Base-by-base conservation (phyloP, 2,113 vertebrate genomes). In the Myxocyprinus asiaticus region DNA sequence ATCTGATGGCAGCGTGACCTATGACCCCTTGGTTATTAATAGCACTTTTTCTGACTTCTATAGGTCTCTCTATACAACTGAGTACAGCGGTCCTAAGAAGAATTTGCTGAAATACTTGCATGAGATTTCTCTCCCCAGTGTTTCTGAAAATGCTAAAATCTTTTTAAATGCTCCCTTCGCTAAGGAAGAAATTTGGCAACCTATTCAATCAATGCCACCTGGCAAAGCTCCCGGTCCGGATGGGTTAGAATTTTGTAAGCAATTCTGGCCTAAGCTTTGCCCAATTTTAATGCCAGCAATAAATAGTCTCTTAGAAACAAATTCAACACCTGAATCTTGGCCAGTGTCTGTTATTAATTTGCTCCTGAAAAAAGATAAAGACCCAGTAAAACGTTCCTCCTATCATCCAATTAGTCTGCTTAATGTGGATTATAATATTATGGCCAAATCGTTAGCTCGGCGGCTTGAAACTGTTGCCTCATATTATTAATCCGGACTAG, bases 351-450 rank as follows among this genome's bases (percentile, higher is more conserved):
- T 62, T 0, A 62, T 62, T 2, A 62, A 22, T 4, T 0, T 33
- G 9, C 17, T 62, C 33, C 17, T 33, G 9, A 33, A 62, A 62
- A n/a, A n/a, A n/a, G n/a, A n/a, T n/a, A n/a, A n/a, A n/a, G n/a
- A n/a, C n/a, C n/a, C n/a, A 10, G 17, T 62, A 9, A 62, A 62
- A 1, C 33, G 17, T 4, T 62, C 17, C 0, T 62, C 9, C 33
- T 62, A 62, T 62, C 53, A 1, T 33, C 22, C 1, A 59, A 59
- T 59, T 8, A 4, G 17, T 15, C 6, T 14, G 11, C 15, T 61
- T 11, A 22, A 61, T 61, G 58, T 61, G 6, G 58, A 61, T 61
- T 61, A 61, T 61, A 61, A 61, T 15, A 61, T 22, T 61, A 61
- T 61, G 9, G 58, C n/a, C 5, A 61, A 61, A 7, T 61, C n/a